Base-by-base conservation (phyloP, 2,888 invertebrate species). In the Leucoptera coffeella region DNA sequence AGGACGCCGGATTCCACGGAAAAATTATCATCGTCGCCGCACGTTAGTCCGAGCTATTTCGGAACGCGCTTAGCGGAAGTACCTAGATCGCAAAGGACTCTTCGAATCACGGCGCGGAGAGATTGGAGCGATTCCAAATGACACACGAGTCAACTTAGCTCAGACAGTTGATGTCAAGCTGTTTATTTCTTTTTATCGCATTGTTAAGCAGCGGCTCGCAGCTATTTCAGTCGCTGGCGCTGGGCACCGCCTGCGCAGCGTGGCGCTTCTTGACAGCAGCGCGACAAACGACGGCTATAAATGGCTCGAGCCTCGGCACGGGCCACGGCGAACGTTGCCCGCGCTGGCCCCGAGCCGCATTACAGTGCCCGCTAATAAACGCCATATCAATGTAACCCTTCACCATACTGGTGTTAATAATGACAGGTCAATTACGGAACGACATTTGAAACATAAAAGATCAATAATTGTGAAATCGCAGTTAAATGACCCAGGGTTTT, bases 161-260 rank as follows among this genome's bases (percentile, higher is more conserved):
- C 55, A 55, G 47, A 47, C 64, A 23, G 19, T n/a, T n/a, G n/a
- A n/a, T 20, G 54, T 59, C 50, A 48, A 46, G 41, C 55, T 64
- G 62, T 67, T 64, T 53, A 65, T 65, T 65, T 67, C 67, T 69
- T 69, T 69, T 67, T 69, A 69, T 69, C 67, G 62, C 67, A 69
- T 69, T 69, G 67, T 69, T 64, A 65, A 65, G 64, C 49, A 55
- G 58, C 57, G 43, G 58, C 53, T 51, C 48, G 39, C 35, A 37
- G 53, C 62, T 67, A 67, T 67, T 67, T 67, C 42, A 32, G 67
- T 56, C 51, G 65, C 61, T 62, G 55, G 44, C 47, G 51, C 41
- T 50, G 60, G 62, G 62, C 58, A 37, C 41, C 54, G 50, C 56
- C 52, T 52, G 4, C 28, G 22, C 15, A 22, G 13, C 58, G 58